Conservation (phyloP, 1,140 invertebrate genomes). For the Diorhabda carinulata region DNA sequence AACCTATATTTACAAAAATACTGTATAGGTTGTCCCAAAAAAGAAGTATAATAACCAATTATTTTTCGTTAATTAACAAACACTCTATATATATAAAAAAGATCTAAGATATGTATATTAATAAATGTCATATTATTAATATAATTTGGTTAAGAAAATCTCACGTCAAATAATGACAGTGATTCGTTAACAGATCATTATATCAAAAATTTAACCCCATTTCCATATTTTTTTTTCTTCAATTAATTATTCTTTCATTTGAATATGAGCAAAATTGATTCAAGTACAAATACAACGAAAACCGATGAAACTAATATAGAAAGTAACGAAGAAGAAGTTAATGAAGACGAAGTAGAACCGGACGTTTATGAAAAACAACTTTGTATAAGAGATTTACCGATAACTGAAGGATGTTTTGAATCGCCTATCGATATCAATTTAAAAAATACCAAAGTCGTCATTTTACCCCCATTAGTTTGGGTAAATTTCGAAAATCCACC, state of each 20-base stretch:
- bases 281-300: not conserved
- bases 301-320: not conserved
- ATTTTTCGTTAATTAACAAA: no score
- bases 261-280: not conserved
- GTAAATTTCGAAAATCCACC: slow-evolving; percentile 53
- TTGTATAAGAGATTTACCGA: slow-evolving; percentile 11
- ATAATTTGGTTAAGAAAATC: no score
- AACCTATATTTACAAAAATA: not conserved
- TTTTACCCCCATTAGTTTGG: slow-evolving; percentile 52
- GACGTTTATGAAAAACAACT: slow-evolving; percentile 6
- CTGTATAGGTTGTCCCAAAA: no score
- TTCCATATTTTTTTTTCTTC: no score
- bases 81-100: no score
- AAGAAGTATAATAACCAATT: no score
- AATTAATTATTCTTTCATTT: no score
- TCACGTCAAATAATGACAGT: no score
- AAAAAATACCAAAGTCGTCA: slow-evolving; percentile 46
- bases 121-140: no score
- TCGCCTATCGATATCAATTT: slow-evolving; percentile 58
- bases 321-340: not conserved
- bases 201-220: no score
- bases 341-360: not conserved
- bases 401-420: slow-evolving; percentile 35
- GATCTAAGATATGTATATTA: no score
- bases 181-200: no score